Conservation (phyloP, 1,140 invertebrate species). For the Fragariocoptes setiger region DNA sequence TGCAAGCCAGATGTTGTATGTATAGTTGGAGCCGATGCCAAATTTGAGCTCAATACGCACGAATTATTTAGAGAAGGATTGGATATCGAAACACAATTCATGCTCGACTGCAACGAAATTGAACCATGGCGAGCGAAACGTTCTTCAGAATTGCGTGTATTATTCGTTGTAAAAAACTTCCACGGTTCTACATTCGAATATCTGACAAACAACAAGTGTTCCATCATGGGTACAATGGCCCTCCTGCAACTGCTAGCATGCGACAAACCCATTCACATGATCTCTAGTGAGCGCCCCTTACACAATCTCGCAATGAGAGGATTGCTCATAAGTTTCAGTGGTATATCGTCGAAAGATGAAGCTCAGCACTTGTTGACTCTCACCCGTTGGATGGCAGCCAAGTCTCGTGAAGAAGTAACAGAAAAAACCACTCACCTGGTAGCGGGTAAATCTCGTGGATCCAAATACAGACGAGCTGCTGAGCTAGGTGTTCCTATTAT, state of each 20-base stretch:
- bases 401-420: conserved; percentile 7
- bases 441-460: conserved; percentile 44
- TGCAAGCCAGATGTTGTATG: too few species aligned
- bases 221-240: background rate
- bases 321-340: conserved; percentile 5
- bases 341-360: conserved; percentile 1
- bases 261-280: background rate
- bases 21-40: too few species aligned
- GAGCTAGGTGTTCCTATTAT: conserved; percentile 60
- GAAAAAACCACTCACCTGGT: conserved; percentile 62
- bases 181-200: background rate
- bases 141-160: too few species aligned
- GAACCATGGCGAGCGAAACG: too few species aligned
- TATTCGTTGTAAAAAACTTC: too few species aligned
- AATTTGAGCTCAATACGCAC: too few species aligned
- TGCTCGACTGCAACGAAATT: too few species aligned
- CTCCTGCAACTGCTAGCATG: background rate
- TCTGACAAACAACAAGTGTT: background rate
- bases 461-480: conserved; percentile 54
- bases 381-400: conserved; percentile 7
- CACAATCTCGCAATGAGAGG: conserved; percentile 7
- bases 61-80: too few species aligned
- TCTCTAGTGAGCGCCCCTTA: conserved; percentile 3
- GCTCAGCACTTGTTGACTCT: background rate
- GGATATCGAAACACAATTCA: too few species aligned